Conservation (phyloP, 2,113 vertebrate genomes). For the Microcebus jonahi region DNA sequence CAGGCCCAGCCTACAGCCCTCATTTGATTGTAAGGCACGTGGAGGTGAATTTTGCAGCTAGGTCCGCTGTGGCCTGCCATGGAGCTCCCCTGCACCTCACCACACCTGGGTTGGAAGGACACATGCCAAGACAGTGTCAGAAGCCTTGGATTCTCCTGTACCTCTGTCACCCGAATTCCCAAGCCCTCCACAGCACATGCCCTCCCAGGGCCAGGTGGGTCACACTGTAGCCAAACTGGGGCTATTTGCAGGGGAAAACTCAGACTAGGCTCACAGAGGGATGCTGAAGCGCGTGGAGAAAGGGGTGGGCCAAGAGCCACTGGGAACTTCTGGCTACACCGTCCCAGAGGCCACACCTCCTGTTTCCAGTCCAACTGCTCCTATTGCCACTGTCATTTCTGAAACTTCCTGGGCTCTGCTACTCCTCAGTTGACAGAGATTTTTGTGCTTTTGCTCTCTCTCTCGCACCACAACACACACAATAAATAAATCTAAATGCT, state of each 20-base stretch:
- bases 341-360: accelerated
- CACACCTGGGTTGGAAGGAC: background rate
- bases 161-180: accelerated
- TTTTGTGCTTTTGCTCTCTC: background rate
- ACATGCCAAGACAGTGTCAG: background rate
- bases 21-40: background rate
- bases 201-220: accelerated
- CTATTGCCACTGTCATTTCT: background rate
- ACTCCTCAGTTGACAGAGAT: background rate
- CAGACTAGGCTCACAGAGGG: background rate
- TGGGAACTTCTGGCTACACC: accelerated
- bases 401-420: background rate
- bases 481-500: background rate
- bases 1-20: background rate
- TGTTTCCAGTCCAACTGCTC: background rate
- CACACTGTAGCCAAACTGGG: accelerated
- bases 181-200: accelerated
- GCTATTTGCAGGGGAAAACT: background rate
- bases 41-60: accelerated
- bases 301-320: accelerated
- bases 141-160: background rate
- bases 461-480: background rate
- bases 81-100: background rate
- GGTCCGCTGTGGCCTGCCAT: accelerated
- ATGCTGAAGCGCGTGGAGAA: accelerated